Percentiles rank a stretch among this genome's conserved stretches.
Conservation (phyloP, 2,888 invertebrate genomes). For the Orchesella flavescens region DNA sequence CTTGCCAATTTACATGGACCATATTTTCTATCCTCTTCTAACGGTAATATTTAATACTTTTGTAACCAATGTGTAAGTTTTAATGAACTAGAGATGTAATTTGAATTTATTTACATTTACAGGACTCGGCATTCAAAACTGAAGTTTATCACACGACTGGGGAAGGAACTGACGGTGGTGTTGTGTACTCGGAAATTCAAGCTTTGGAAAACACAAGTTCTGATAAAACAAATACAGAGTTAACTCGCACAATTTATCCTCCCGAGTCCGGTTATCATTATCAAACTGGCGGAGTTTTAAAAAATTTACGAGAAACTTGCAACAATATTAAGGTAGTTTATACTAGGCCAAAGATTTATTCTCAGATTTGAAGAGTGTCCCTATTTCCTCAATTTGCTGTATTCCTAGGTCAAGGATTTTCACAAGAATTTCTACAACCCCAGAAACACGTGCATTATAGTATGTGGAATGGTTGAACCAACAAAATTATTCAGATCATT, state of each 20-base stretch:
- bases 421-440: slow-evolving; percentile 91
- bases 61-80: slow-evolving; percentile 52
- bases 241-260: slow-evolving; percentile 83
- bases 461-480: slow-evolving; percentile 86
- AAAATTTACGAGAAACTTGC: slow-evolving; percentile 87
- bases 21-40: slow-evolving; percentile 88
- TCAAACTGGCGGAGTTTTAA: slow-evolving; percentile 88
- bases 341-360: background rate
- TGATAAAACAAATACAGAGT: slow-evolving; percentile 80
- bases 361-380: no score
- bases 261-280: slow-evolving; percentile 89
- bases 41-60: slow-evolving; percentile 76
- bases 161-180: slow-evolving; percentile 91
- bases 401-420: slow-evolving; percentile 81
- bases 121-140: slow-evolving; percentile 88
- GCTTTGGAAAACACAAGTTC: slow-evolving; percentile 88
- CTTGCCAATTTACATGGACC: slow-evolving; percentile 93
- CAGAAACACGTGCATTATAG: slow-evolving; percentile 88
- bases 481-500: slow-evolving; percentile 84
- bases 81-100: background rate
- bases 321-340: slow-evolving; percentile 83
- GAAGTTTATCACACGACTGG: slow-evolving; percentile 94
- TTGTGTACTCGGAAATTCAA: slow-evolving; percentile 97
- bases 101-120: background rate
- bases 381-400: background rate